These are phyloP conservation scores for Drosophila leonis DNA, from an alignment of 2,888 invertebrate genomes.

Conservation along the genomic window DNA sequence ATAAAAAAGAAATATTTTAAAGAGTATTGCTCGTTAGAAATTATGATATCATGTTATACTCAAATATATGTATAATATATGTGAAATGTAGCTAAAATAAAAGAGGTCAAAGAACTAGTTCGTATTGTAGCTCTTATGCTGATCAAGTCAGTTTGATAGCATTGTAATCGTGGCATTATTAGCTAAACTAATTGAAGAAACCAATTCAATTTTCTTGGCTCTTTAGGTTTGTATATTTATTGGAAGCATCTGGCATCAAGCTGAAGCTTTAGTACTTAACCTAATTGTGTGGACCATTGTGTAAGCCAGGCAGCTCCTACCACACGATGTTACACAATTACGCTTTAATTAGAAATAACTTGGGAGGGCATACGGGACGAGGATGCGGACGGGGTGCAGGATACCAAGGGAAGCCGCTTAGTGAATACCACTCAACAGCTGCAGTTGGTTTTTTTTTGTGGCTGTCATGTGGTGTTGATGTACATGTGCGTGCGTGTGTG, in stretches of 20 bases:
- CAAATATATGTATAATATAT: neutral
- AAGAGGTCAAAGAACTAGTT: neutral
- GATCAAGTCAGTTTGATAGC: neutral
- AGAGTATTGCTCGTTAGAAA: too few relatives aligned
- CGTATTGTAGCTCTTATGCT: too few relatives aligned
- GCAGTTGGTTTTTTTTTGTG: conserved; percentile 61
- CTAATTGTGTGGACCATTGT: conserved; percentile 31
- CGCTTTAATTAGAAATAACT: conserved; percentile 70
- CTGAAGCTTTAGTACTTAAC: conserved; percentile 15
- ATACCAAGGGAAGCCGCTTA: conserved; percentile 31
- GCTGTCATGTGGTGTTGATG: conserved; percentile 49
- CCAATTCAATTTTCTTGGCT: neutral
- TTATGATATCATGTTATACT: neutral
- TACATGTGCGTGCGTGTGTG: conserved; percentile 7
- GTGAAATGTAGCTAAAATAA: neutral
- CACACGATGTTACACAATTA: conserved; percentile 50
- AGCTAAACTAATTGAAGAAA: neutral
- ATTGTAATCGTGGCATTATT: conserved; percentile 4
- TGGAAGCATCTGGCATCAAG: conserved; percentile 11
- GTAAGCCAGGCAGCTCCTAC: conserved; percentile 25
- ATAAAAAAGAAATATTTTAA: neutral
- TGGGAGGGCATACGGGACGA: conserved; percentile 1
- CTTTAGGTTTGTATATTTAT: neutral
- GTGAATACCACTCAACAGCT: conserved; percentile 43
- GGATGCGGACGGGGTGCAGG: neutral